Evolutionary conservation across 1,140 invertebrate species (phyloP).

Genomic region (Rhyzopertha dominica): DNA sequence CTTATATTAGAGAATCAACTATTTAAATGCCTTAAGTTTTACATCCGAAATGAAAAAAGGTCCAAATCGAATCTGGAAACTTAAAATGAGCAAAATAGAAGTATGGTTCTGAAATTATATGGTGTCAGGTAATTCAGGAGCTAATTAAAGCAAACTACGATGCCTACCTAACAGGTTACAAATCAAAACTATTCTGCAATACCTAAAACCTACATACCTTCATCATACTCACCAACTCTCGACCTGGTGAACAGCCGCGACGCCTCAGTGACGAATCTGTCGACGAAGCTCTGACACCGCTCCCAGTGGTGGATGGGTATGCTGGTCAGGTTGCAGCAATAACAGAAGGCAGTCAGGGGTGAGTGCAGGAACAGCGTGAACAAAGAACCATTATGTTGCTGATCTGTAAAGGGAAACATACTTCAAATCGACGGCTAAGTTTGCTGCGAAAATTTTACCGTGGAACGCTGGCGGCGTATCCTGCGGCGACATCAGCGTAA

Average conservation of each 20-base stretch:
- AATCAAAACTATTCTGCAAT: background rate
- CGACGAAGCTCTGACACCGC: conserved; percentile 79
- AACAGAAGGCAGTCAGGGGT: conserved; percentile 88
- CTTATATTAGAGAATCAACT: no score
- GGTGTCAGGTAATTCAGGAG: no score
- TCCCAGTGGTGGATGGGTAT: conserved; percentile 87
- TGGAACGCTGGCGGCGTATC: conserved; percentile 79
- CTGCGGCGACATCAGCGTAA: conserved; percentile 91
- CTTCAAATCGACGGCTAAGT: background rate
- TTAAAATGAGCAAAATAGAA: no score
- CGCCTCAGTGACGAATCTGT: conserved; percentile 86
- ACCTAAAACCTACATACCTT: conserved; percentile 29
- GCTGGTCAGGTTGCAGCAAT: conserved; percentile 83
- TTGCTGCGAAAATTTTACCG: conserved; percentile 50
- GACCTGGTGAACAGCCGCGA: conserved; percentile 75
- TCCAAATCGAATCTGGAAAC: no score
- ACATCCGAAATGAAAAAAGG: no score
- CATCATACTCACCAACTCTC: conserved; percentile 67
- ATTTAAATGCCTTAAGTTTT: no score
- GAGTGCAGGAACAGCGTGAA: conserved; percentile 95
- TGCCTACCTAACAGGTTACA: no score
- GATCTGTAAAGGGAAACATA: conserved; percentile 56
- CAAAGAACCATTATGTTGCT: conserved; percentile 85
- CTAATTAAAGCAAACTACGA: no score
- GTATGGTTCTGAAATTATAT: no score